These are phyloP conservation scores for Probosciger aterrimus DNA, from an alignment of 2,113 vertebrate species.

Conservation along the genomic window DNA sequence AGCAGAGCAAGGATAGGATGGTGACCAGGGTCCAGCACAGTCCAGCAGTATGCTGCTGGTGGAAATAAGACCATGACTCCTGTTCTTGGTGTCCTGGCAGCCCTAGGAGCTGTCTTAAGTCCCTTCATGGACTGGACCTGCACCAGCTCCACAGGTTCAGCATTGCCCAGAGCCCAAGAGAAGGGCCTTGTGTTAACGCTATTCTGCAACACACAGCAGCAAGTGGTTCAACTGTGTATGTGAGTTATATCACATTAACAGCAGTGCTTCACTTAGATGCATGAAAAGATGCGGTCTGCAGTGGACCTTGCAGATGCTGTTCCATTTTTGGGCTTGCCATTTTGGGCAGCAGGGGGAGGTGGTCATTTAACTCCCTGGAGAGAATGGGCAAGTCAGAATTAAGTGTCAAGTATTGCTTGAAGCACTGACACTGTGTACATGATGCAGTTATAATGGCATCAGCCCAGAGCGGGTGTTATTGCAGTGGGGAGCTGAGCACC, in stretches of 20 bases:
- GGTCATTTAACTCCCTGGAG: not conserved
- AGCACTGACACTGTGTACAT: accelerated
- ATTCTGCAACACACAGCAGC: not conserved
- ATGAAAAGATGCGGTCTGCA: accelerated
- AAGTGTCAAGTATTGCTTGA: not conserved
- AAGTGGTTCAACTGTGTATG: accelerated
- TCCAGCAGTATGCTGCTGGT: not conserved
- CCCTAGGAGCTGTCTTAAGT: not conserved
- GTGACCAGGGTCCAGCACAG: not conserved
- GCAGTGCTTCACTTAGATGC: not conserved
- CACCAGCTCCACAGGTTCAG: not conserved
- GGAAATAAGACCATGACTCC: not conserved
- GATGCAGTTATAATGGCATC: not conserved
- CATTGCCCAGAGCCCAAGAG: not conserved
- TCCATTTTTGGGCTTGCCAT: not conserved
- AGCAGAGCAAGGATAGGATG: not conserved
- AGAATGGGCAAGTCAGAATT: not conserved
- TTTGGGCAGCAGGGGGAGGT: not conserved
- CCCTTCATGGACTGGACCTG: not conserved
- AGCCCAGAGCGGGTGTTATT: not conserved
- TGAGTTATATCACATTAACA: not conserved
- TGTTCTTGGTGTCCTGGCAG: not conserved
- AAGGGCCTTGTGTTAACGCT: not conserved
- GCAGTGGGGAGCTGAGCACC: not conserved
- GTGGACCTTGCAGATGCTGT: not conserved